phyloP scores from a whole-genome alignment of 2,797 vertebrate species.

The Hypotaenidia okinawae region DNA sequence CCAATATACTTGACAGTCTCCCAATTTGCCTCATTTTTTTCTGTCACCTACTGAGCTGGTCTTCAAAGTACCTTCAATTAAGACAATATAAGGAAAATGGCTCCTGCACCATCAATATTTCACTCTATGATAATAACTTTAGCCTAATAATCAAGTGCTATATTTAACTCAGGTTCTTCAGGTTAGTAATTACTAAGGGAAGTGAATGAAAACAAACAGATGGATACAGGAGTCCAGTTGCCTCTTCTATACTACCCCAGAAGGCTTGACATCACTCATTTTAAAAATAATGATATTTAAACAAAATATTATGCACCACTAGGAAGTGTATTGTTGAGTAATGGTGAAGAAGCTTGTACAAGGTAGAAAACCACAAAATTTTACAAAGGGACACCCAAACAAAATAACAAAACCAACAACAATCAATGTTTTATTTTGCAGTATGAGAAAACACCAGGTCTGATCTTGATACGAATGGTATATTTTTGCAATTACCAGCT shows the following conservation, averaged over 20 bases:
- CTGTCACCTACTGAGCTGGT: not conserved
- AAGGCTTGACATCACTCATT: not conserved
- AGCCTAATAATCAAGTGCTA: not conserved
- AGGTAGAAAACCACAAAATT: not conserved
- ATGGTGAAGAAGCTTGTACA: fast-evolving
- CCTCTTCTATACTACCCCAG: not conserved
- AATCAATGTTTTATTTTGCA: not conserved
- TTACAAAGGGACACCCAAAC: not conserved
- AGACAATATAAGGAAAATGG: not conserved
- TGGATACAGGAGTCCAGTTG: not conserved
- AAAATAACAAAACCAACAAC: not conserved
- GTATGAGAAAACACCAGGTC: not conserved
- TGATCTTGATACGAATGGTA: not conserved
- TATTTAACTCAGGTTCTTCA: not conserved
- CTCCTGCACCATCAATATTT: not conserved
- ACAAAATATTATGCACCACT: not conserved
- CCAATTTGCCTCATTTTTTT: not conserved
- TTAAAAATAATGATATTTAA: not conserved
- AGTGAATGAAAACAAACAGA: not conserved
- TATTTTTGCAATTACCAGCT: not conserved
- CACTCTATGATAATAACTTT: not conserved
- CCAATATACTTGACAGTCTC: not conserved
- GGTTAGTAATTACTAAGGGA: not conserved
- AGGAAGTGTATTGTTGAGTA: not conserved
- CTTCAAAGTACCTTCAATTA: not conserved